phyloP scores from a whole-genome alignment of 2,797 vertebrate genomes.

The Sphenopsis melanotis region DNA sequence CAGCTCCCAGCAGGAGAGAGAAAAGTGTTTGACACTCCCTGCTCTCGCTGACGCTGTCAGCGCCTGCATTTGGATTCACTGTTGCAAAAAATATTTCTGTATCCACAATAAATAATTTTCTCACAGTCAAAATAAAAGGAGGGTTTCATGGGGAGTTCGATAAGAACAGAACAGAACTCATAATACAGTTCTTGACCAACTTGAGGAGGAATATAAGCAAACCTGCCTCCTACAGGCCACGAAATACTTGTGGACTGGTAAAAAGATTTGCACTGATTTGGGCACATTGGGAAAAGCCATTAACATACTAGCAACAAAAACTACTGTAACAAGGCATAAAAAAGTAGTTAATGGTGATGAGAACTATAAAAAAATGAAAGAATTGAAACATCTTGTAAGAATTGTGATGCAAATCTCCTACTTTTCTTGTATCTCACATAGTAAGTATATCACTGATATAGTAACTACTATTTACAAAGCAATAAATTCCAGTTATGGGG shows the following conservation, averaged over 20 bases:
- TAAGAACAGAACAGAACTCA: not conserved
- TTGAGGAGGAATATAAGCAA: not conserved
- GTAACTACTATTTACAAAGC: not conserved
- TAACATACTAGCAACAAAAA: not conserved
- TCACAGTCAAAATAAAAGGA: not conserved
- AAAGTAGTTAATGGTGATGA: not conserved
- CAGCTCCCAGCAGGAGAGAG: not conserved
- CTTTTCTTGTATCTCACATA: not conserved
- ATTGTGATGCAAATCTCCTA: not conserved
- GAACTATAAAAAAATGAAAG: not conserved
- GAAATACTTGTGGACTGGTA: not conserved
- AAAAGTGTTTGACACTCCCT: not conserved
- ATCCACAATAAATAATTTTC: not conserved
- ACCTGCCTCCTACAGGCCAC: not conserved
- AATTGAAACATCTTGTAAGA: not conserved
- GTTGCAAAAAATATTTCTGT: not conserved
- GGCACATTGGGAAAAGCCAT: not conserved
- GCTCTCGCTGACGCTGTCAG: not conserved
- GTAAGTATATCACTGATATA: not conserved
- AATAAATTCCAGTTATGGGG: not conserved
- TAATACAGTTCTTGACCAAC: not conserved
- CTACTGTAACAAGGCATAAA: not conserved
- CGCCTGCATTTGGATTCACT: not conserved
- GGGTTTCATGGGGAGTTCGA: too few relatives aligned
- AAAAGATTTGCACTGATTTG: not conserved